Evolutionary conservation across 2,113 vertebrate genomes (phyloP).

Genomic region (Chamaea fasciata): DNA sequence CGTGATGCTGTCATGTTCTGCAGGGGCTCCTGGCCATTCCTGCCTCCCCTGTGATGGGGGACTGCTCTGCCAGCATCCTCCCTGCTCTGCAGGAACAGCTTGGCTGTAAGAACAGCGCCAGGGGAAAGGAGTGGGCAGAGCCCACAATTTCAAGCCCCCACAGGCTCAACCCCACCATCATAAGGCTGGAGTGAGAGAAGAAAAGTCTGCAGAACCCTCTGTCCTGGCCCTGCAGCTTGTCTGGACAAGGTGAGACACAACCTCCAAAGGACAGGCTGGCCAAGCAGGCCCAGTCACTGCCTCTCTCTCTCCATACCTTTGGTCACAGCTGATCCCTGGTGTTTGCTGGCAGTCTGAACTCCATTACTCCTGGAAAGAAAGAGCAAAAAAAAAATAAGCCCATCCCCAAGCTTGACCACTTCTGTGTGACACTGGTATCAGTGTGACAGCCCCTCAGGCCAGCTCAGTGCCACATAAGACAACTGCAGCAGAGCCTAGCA

Average conservation of each 20-base stretch:
- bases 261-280: not conserved
- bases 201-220: not conserved
- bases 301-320: conserved; percentile 6
- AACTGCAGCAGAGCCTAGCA: not conserved
- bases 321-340: conserved; percentile 9
- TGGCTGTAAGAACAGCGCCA: not conserved
- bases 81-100: not conserved
- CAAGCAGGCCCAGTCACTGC: not conserved
- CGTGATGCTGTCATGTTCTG: not conserved
- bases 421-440: fast-evolving
- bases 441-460: not conserved
- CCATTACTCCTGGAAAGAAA: conserved; percentile 47
- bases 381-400: not conserved
- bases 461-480: not conserved
- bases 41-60: fast-evolving
- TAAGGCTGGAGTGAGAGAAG: not conserved
- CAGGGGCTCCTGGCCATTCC: not conserved
- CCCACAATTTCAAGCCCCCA: not conserved
- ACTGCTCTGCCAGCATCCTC: not conserved
- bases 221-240: not conserved
- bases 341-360: not conserved
- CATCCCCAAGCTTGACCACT: not conserved
- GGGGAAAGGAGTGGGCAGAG: not conserved
- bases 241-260: not conserved
- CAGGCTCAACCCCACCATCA: not conserved